A percentile compares a stretch with the other conserved stretches of the same genome.
These are phyloP conservation scores for Pammene aurita DNA, from an alignment of 2,888 invertebrate species.

Conservation along the genomic window DNA sequence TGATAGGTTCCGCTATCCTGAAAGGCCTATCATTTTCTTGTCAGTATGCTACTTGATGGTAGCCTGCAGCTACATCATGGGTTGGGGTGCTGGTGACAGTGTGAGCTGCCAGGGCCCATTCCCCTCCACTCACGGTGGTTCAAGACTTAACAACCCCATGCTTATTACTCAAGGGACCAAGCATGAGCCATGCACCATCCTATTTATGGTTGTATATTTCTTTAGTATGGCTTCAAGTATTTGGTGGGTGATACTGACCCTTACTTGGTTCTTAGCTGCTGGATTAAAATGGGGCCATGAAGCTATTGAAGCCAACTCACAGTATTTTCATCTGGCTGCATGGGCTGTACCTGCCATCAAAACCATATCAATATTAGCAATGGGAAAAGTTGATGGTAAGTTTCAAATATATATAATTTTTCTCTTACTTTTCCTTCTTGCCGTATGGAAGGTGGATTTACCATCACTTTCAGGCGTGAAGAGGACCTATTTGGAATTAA, in stretches of 20 bases:
- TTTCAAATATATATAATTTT: constrained; percentile 26
- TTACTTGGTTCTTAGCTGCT: constrained; percentile 98
- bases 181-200: constrained; percentile 93
- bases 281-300: constrained; percentile 99
- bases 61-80: constrained; percentile 94
- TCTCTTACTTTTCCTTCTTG: not conserved
- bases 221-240: constrained; percentile 98
- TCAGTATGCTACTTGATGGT: constrained; percentile 98
- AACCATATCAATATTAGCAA: constrained; percentile 96
- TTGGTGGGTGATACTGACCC: constrained; percentile 98
- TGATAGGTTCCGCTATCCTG: constrained; percentile 97
- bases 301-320: constrained; percentile 98
- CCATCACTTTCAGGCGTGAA: too few species aligned
- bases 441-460: too few species aligned
- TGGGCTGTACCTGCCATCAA: constrained; percentile 98
- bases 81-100: constrained; percentile 91
- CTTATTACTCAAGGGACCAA: constrained; percentile 95
- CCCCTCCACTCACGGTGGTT: constrained; percentile 86
- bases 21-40: constrained; percentile 98
- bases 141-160: constrained; percentile 89
- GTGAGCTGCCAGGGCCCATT: constrained; percentile 93
- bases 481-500: too few species aligned
- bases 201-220: constrained; percentile 98
- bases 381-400: constrained; percentile 97
- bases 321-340: constrained; percentile 98